Base-by-base conservation (phyloP, 2,797 vertebrate species). In the Monodelphis domestica region DNA sequence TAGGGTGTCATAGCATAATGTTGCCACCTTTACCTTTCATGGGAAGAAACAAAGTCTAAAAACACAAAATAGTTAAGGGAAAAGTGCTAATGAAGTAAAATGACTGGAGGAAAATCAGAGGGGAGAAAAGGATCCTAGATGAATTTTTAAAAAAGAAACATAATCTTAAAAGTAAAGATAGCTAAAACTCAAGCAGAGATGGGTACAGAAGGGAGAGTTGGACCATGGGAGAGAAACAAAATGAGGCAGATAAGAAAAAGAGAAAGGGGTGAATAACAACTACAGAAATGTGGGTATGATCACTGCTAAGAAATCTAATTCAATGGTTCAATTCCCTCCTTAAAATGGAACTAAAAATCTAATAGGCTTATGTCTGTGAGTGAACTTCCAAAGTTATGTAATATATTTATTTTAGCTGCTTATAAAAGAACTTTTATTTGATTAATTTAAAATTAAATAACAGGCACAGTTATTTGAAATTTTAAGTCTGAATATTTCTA, bases 331-430 rank as follows among this genome's bases (percentile, higher is more conserved):
- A 78, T 45, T 4, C 21, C 9, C 4, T 3, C 9, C 59, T 87
- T 38, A 17, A 88, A 54, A 21, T 54, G 87, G 30, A 95, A 96
- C 92, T 93, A 89, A 33, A 94, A 52, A 96, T 53, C 51, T 88
- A 78, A 45, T 24, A 24, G 38, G 3, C 38, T 45, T 26, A 38
- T 45, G 6, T 24, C 59, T 70, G n/a, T 70, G 70, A 45, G 38
- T n/a, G 78, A 45, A 45, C 38, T 45, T 78, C 3, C 21, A 78
- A 78, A 45, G 53, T 94, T 54, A 84, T 54, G 38, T 92, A 93
- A 29, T 84, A 45, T 52, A 56, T 54, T 89, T 91, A 30, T 24
- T 89, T 30, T 54, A 54, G 33, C 12, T n/a, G 33, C 54, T 63
- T n/a, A n/a, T 30, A 53, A 70, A 55, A 84, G 87, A 53, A 89